Evolutionary conservation across 2,113 vertebrate species (phyloP), one percentile per base, ranked within the genome.

Genomic region (Carassius auratus): DNA sequence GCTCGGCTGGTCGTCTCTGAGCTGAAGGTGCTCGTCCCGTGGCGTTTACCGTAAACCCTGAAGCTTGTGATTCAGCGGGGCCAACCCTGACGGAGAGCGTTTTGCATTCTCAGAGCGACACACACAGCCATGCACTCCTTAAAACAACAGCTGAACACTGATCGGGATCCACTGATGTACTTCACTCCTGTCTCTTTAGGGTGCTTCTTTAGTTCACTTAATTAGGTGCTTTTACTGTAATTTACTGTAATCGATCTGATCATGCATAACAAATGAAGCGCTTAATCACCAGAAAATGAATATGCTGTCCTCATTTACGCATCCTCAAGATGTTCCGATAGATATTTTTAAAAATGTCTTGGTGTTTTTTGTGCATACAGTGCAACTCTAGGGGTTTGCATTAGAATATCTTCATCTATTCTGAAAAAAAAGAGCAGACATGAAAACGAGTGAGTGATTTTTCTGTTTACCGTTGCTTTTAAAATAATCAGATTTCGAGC

Each of bases 31-130:
- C 9, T 57, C 76, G 57, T 45, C 26, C 50, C 52, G 12, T 2
- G 0, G 6, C 21, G 4, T 79, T 79, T 79, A 79, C 76, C 21
- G 57, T 61, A 79, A 79, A 62, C 21, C 76, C 10, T 62, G 57
- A 79, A 79, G 52, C 3, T 0, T 79, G 36, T 79, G 76, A 79
- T 15, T 79, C 76, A 79, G 10, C 57, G 76, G 76, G 76, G 76
- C 57, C 76, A 62, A 79, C 76, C 76, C 76, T 17, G 57, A 61
- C 15, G 17, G 7, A 79, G 30, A 61, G 76, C 13, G 57, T 59
- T 79, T 79, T 62, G 76, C 76, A 79, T 79, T 79, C 57, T 62
- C 76, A 36, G 26, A 50, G 45, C n/a, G n/a, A 61, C 5, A 9
- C 48, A 26, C 4, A 12, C 71, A n/a, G 17, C 45, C 21, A 74